A percentile compares a stretch with the other conserved stretches of the same genome.
Conservation (phyloP, 1,140 invertebrate genomes). For the Papilio polyxenes region DNA sequence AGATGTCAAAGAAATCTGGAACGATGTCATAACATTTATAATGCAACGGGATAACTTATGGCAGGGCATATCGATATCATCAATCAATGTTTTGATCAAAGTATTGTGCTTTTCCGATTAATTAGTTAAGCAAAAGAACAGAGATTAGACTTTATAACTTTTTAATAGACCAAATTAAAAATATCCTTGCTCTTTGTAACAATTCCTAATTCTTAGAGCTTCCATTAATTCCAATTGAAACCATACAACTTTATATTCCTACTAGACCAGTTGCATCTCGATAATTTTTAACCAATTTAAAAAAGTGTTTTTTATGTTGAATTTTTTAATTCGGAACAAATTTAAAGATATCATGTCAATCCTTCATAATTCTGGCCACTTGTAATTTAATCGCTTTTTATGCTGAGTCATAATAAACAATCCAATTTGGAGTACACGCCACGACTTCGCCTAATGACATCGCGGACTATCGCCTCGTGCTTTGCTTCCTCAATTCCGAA, state of each 20-base stretch:
- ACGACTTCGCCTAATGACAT: conserved; percentile 62
- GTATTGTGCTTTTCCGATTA: background rate
- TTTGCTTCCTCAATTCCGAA: conserved; percentile 46
- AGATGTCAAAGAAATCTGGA: conserved; percentile 71
- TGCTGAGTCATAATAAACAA: conserved; percentile 41
- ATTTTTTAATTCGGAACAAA: background rate
- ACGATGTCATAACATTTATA: conserved; percentile 63
- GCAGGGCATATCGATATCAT: conserved; percentile 71
- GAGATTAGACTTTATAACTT: no score
- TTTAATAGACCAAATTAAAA: no score
- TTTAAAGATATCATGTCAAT: conserved; percentile 13
- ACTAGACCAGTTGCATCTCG: background rate
- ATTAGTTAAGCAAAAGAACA: background rate
- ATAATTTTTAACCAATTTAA: background rate
- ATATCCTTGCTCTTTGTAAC: no score
- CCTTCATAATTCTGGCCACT: background rate
- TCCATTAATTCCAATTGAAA: no score
- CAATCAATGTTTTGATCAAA: conserved; percentile 46
- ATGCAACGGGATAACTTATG: conserved; percentile 62
- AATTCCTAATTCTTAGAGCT: no score
- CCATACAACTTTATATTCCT: background rate
- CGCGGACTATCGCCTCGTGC: conserved; percentile 46
- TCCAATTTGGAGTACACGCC: conserved; percentile 42
- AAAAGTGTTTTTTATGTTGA: background rate
- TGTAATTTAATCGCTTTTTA: conserved; percentile 28